These are phyloP conservation scores for Bombus pyrosoma DNA, from an alignment of 1,140 invertebrate genomes.

Conservation along the genomic window DNA sequence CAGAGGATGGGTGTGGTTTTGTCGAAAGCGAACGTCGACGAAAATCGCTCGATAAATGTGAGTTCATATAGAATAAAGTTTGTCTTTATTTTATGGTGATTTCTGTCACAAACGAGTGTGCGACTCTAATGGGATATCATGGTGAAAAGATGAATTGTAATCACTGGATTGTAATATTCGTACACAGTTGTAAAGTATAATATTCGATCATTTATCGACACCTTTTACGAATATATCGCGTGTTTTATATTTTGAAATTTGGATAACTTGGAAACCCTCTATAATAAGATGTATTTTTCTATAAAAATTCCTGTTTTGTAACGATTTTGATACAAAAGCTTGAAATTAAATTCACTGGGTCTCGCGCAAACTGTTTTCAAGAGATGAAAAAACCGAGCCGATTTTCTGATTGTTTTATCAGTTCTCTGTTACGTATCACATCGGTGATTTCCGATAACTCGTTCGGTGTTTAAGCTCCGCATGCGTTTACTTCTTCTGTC, in stretches of 20 bases:
- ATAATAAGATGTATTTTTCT: too few species aligned
- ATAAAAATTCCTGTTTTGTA: neutral
- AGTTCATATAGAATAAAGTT: neutral
- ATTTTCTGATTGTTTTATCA: slow-evolving; percentile 14
- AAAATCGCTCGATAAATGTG: slow-evolving; percentile 23
- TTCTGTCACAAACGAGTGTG: neutral
- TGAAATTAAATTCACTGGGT: neutral
- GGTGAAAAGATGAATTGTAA: neutral
- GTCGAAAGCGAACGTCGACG: slow-evolving; percentile 27
- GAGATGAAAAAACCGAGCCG: neutral
- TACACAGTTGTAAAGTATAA: neutral
- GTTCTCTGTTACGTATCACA: neutral
- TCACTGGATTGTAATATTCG: neutral
- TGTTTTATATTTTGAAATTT: too few species aligned
- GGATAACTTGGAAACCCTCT: too few species aligned
- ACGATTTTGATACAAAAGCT: neutral
- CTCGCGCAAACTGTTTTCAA: neutral
- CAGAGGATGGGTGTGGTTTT: neutral
- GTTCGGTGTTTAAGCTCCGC: neutral
- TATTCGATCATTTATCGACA: neutral
- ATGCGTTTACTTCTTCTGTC: too few species aligned
- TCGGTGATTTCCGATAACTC: slow-evolving; percentile 32
- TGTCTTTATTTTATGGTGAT: slow-evolving; percentile 21
- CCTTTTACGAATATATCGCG: neutral
- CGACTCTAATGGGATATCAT: neutral